Evolutionary conservation across 2,888 invertebrate genomes (phyloP), one percentile per base, ranked within the genome.

Genomic region (Notodonta ziczac): DNA sequence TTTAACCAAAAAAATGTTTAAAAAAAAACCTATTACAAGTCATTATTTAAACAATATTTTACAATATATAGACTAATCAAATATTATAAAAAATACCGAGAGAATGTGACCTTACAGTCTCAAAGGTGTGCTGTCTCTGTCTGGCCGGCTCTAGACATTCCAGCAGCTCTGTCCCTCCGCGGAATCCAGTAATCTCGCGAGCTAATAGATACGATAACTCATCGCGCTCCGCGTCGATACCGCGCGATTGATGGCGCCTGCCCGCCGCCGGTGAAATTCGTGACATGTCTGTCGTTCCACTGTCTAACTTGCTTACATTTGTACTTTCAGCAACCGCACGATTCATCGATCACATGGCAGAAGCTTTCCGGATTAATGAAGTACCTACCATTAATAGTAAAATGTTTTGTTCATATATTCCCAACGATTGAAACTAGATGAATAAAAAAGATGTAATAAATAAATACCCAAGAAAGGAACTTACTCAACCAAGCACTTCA

Each of bases 171-270:
- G 55, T 50, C 62, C 64, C 63, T 73, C 74, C 75, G 74, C 82
- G 88, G 91, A 89, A 89, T 91, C 83, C 86, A 80, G 89, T 87
- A 90, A 90, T 90, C 89, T 88, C 86, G 87, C 82, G 85, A 90
- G 89, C 86, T 93, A 91, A 93, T 93, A 91, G 91, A 91, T 90
- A 86, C 89, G 87, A 92, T 92, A 91, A 92, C 89, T 92, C 88
- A 91, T 91, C 86, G 85, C 83, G 84, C 83, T 80, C 82, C 83
- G 84, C 85, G 83, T 89, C 87, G 87, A 89, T 86, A 82, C 82
- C 74, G 78, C 77, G 74, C 86, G 89, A 92, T 89, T 88, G 90
- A 91, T 90, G 85, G 84, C 82, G 70, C 70, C 77, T 77, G 75
- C 75, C 74, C 70, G 68, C 63, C 42, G 66, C 60, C 61, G 69